Evolutionary conservation across 2,113 vertebrate genomes (phyloP).

Genomic region (Lasiurus cinereus): DNA sequence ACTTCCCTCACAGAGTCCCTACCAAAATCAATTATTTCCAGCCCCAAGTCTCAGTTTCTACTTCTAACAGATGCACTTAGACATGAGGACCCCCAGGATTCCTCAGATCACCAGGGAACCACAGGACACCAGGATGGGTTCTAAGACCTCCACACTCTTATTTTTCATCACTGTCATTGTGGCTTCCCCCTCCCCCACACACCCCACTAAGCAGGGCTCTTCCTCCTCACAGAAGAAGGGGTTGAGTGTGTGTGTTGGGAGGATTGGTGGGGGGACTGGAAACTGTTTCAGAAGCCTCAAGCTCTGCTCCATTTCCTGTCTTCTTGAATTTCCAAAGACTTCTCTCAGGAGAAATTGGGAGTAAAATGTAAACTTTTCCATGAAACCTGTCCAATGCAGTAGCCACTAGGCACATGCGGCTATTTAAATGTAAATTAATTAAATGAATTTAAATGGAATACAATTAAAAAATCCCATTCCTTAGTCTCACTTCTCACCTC

Average conservation of each 20-base stretch:
- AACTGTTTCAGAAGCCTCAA: background rate
- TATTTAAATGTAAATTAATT: conserved; percentile 36
- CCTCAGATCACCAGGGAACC: background rate
- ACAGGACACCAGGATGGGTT: background rate
- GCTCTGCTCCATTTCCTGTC: background rate
- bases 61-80: background rate
- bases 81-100: background rate
- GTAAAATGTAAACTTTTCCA: background rate
- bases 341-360: background rate
- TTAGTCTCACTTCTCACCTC: background rate
- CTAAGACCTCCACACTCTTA: background rate
- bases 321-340: background rate
- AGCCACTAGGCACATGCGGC: background rate
- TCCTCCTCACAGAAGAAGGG: background rate
- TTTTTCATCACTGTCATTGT: background rate
- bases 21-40: background rate
- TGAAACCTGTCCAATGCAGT: background rate
- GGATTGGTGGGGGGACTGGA: too few relatives aligned
- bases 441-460: conserved; percentile 40
- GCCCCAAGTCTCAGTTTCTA: background rate
- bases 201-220: background rate
- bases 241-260: background rate
- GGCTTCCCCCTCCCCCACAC: rapidly evolving
- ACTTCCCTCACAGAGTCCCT: background rate
- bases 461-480: background rate